Evolutionary conservation across 2,888 invertebrate species (phyloP).

Genomic region (Cabera pusaria): DNA sequence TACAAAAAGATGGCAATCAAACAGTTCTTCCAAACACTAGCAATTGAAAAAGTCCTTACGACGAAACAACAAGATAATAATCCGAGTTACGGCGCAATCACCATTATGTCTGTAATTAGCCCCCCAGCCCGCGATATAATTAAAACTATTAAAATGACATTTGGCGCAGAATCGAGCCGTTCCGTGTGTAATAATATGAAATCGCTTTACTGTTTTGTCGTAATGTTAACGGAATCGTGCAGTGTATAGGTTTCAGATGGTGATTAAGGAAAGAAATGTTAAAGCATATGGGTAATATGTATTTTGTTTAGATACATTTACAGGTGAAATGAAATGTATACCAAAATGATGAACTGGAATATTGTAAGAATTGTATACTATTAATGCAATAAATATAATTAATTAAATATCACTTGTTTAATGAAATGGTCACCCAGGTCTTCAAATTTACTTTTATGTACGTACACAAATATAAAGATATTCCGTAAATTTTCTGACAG

Average conservation of each 20-base stretch:
- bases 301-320: too few species aligned
- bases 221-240: slow-evolving; percentile 51
- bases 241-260: slow-evolving; percentile 40
- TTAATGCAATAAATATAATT: too few species aligned
- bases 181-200: slow-evolving; percentile 52
- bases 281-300: too few species aligned
- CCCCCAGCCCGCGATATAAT: slow-evolving; percentile 52
- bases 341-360: too few species aligned
- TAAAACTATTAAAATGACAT: slow-evolving; percentile 79
- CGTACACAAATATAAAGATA: too few species aligned
- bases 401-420: too few species aligned
- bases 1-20: too few species aligned
- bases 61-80: slow-evolving; percentile 32
- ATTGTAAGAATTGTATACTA: too few species aligned
- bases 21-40: slow-evolving; percentile 14
- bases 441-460: too few species aligned
- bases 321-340: too few species aligned
- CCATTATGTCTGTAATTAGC: slow-evolving; percentile 52
- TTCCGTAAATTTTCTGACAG: too few species aligned
- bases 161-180: slow-evolving; percentile 55
- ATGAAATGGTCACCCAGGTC: too few species aligned
- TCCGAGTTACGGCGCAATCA: slow-evolving; percentile 40
- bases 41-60: slow-evolving; percentile 37
- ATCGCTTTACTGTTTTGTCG: slow-evolving; percentile 53
- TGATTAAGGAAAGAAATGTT: slow-evolving; percentile 32